phyloP scores from a whole-genome alignment of 2,888 invertebrate genomes.

The Coelopa pilipes region DNA sequence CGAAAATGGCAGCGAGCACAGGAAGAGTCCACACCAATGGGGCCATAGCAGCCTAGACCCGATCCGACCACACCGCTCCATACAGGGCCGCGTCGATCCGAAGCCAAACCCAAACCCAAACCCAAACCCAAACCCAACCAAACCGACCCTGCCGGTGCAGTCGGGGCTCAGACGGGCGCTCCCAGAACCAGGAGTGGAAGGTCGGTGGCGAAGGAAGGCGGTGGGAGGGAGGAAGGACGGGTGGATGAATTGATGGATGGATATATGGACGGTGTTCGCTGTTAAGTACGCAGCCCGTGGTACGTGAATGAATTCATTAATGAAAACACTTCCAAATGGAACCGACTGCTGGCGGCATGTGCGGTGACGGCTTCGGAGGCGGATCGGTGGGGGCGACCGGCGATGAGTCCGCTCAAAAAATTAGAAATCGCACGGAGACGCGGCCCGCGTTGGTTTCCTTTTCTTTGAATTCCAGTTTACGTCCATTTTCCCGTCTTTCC shows the following conservation, averaged over 20 bases:
- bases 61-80: background rate
- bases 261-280: slow-evolving; percentile 15
- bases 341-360: background rate
- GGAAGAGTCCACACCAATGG: slow-evolving; percentile 21
- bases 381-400: background rate
- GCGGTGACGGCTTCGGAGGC: slow-evolving; percentile 47
- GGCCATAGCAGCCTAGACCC: background rate
- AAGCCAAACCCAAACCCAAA: background rate
- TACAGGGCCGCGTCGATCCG: background rate
- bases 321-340: slow-evolving; percentile 27
- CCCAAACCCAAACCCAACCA: background rate
- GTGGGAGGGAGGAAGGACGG: too few species aligned
- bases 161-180: background rate
- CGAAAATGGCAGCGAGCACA: slow-evolving; percentile 37
- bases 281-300: slow-evolving; percentile 23
- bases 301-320: slow-evolving; percentile 47
- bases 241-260: background rate
- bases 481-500: background rate
- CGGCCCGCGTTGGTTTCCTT: background rate
- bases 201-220: too few species aligned
- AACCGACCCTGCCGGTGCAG: background rate
- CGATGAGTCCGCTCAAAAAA: slow-evolving; percentile 21
- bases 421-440: slow-evolving; percentile 33
- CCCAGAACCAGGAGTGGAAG: background rate
- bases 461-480: background rate